phyloP scores from a whole-genome alignment of 2,113 vertebrate species.

The Trematocara variabile region DNA sequence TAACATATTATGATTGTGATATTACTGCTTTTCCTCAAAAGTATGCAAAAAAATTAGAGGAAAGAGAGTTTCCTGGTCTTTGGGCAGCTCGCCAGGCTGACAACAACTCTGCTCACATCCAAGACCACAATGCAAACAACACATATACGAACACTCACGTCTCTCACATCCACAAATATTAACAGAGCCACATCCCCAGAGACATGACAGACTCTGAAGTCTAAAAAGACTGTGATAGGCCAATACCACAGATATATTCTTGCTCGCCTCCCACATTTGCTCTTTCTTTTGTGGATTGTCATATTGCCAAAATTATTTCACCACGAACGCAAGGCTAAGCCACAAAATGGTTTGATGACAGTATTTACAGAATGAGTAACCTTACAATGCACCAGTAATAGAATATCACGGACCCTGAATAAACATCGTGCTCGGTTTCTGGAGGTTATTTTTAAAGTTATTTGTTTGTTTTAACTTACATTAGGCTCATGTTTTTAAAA shows the following conservation, averaged over 20 bases:
- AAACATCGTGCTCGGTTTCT: neutral
- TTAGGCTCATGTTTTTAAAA: neutral
- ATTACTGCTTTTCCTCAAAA: neutral
- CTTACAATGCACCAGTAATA: neutral
- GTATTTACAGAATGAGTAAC: slow-evolving; percentile 6
- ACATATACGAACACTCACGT: neutral
- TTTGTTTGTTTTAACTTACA: slow-evolving; percentile 1
- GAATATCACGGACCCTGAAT: neutral
- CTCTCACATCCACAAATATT: neutral
- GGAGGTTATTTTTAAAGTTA: slow-evolving; percentile 19
- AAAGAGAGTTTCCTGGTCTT: neutral
- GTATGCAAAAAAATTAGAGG: neutral
- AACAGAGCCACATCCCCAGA: neutral
- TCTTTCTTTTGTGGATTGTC: neutral
- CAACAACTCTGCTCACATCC: neutral
- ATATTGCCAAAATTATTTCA: neutral
- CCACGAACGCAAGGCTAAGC: neutral
- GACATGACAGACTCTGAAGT: neutral
- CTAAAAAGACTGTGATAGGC: neutral
- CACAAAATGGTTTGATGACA: neutral
- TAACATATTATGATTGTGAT: neutral
- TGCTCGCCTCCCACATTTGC: neutral
- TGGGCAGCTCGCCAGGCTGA: neutral
- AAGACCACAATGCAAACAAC: neutral
- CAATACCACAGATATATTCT: neutral